Conservation (phyloP, 1,140 invertebrate genomes). For the Bombus superbus region DNA sequence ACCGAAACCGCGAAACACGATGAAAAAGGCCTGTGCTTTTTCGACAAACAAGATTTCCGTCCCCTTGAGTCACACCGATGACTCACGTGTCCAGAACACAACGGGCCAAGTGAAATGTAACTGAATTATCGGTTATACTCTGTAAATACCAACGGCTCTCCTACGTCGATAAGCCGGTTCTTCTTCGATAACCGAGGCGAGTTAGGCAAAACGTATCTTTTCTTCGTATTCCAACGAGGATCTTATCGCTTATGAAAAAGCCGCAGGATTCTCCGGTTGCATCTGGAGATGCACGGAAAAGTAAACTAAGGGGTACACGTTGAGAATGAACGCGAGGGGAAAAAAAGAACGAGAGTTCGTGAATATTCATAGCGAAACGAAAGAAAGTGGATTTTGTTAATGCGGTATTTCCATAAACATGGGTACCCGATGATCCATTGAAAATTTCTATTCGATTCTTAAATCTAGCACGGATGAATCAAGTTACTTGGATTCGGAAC, state of each 20-base stretch:
- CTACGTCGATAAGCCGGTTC: constrained; percentile 66
- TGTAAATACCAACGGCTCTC: constrained; percentile 70
- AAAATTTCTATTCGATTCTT: not conserved
- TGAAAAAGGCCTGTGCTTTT: constrained; percentile 17
- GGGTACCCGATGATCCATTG: not conserved
- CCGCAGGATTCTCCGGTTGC: not conserved
- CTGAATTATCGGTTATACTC: constrained; percentile 63
- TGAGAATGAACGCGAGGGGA: not conserved
- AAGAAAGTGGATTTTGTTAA: not conserved
- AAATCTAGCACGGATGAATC: too few relatives aligned
- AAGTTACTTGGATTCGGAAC: too few relatives aligned
- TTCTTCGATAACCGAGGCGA: constrained; percentile 52
- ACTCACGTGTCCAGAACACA: constrained; percentile 47
- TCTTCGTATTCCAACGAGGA: not conserved
- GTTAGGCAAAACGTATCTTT: not conserved
- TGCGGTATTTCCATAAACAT: not conserved
- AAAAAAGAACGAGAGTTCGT: not conserved
- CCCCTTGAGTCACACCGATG: constrained; percentile 38
- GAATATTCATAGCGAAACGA: not conserved
- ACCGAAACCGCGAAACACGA: not conserved
- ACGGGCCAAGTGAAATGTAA: constrained; percentile 51
- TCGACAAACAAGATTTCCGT: constrained; percentile 61
- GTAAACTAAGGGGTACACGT: not conserved
- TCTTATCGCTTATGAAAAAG: not conserved
- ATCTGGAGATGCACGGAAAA: not conserved